phyloP scores from a whole-genome alignment of 2,113 vertebrate species.

The Nesogale talazaci region DNA sequence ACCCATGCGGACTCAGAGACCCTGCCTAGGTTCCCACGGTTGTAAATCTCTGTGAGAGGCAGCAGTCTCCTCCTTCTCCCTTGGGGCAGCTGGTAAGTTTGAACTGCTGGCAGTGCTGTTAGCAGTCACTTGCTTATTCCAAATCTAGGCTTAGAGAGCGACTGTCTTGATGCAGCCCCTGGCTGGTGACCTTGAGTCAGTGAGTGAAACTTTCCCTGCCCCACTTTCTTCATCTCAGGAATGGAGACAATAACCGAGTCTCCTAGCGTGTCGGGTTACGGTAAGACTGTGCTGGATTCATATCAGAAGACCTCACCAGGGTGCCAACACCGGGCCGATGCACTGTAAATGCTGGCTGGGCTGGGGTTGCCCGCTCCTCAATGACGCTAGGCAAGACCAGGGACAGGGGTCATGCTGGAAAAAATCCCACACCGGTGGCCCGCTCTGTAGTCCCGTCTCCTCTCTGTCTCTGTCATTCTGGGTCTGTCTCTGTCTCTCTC shows the following conservation, averaged over 20 bases:
- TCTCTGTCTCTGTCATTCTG: background rate
- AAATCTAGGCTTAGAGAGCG: background rate
- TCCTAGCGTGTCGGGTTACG: background rate
- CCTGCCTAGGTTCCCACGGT: too few species aligned
- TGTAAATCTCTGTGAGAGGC: too few species aligned
- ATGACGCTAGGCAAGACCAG: background rate
- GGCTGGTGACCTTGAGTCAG: background rate
- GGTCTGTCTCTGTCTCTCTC: background rate
- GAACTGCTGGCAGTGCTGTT: too few species aligned
- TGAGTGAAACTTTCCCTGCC: background rate
- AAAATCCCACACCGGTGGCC: background rate
- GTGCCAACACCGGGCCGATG: fast-evolving
- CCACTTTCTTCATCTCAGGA: conserved; percentile 15
- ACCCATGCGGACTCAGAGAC: too few species aligned
- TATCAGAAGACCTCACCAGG: fast-evolving
- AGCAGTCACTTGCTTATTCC: background rate
- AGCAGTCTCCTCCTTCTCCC: too few species aligned
- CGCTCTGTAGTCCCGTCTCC: background rate
- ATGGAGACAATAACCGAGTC: background rate
- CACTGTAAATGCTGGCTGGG: fast-evolving
- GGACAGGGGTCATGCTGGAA: fast-evolving
- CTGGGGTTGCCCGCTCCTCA: background rate
- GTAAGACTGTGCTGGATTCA: background rate
- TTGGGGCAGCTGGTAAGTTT: too few species aligned
- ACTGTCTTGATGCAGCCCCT: background rate